Conservation (phyloP, 2,888 invertebrate genomes). For the Lycaena phlaeas region DNA sequence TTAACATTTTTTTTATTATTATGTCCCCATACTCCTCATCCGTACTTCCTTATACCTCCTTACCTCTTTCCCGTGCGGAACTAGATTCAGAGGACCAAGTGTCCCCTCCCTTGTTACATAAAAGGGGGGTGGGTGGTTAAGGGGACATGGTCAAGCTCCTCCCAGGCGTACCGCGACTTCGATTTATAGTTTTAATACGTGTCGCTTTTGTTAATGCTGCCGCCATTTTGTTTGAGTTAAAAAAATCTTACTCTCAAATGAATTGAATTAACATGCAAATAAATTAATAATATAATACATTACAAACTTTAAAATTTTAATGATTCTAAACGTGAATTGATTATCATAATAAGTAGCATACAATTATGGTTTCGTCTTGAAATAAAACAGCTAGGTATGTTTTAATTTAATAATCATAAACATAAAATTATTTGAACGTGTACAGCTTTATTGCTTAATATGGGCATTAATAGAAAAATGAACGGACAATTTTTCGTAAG, state of each 20-base stretch:
- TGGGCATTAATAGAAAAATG: no score
- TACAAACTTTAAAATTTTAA: no score
- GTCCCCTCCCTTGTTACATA: constrained; percentile 28
- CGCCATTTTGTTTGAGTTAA: constrained; percentile 30
- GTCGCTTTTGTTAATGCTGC: constrained; percentile 31
- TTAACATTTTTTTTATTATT: constrained; percentile 25
- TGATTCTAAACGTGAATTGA: no score
- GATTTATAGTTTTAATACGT: constrained; percentile 45
- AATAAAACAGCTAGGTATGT: no score
- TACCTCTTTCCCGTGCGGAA: constrained; percentile 29
- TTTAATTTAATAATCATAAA: no score
- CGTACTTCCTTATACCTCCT: constrained; percentile 29
- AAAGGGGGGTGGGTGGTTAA: constrained; percentile 29
- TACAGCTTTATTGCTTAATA: no score
- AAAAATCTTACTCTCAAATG: constrained; percentile 13
- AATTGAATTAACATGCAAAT: no score
- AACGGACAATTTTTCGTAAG: no score
- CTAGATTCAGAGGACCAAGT: constrained; percentile 27
- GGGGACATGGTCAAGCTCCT: constrained; percentile 43
- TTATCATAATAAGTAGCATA: no score
- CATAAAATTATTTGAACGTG: no score
- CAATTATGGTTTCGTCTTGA: no score
- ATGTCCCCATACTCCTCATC: constrained; percentile 31
- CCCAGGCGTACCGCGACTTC: constrained; percentile 34
- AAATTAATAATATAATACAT: no score